Evolutionary conservation across 2,888 invertebrate genomes (phyloP), one percentile per base, ranked within the genome.

Genomic region (Cistogaster globosa): DNA sequence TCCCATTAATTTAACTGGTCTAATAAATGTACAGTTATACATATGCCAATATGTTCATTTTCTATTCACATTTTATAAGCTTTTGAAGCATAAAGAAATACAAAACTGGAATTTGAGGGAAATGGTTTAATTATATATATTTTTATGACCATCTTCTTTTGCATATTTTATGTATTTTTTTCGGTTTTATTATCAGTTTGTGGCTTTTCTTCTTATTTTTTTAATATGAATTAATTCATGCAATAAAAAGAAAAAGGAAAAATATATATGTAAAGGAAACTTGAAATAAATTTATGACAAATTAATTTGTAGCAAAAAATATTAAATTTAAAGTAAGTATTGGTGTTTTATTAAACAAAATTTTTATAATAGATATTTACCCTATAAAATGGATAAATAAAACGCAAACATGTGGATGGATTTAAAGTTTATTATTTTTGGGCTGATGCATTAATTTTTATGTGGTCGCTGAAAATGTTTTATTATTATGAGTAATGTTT

Each of bases 81-180:
- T 51, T 36, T 42, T 71, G 8, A 36, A 55, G 63, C 11, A 18
- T 53, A 9, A 48, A 45, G 8, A 6, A 71, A 36, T 38, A 58
- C 26, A 57, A 32, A 48, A 48, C 20, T 48, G 45, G 4, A 42
- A 48, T 14, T 36, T 45, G 12, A 48, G 16, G 36, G 55, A 81
- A 69, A 62, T 75, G 22, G 62, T 68, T 81, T 75, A 69, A 81
- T 75, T 75, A 75, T 71, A 38, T 38, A 51, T 42, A 42, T 42
- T 53, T 69, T 77, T 77, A 76, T 57, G 45, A 9, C 51, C 20
- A 42, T 42, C 42, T 12, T 32, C 6, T 32, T 32, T 32, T 32
- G 32, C 8, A 32, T 32, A 7, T 42, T 42, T 42, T 42, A 42
- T 42, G 12, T 7, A 42, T 42, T 42, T 42, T 12, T 12, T 11